Evolutionary conservation across 2,888 invertebrate species (phyloP).

Genomic region (Neoscelio sp.): DNA sequence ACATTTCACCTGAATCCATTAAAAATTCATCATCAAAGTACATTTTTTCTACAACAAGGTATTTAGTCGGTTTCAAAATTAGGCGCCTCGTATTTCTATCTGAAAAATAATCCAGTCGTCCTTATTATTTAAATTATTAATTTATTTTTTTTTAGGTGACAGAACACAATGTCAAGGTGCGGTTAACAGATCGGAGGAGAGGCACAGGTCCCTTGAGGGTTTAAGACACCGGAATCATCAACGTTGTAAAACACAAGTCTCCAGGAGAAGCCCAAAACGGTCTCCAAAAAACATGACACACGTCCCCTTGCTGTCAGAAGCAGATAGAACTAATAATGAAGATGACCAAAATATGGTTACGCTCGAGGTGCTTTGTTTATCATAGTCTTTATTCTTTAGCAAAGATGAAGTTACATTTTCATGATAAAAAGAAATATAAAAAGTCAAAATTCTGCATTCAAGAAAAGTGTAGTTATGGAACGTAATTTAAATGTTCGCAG

Average conservation of each 20-base stretch:
- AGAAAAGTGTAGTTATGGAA: not conserved
- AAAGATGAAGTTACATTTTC: no score
- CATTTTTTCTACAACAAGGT: no score
- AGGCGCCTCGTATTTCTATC: no score
- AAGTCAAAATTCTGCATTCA: no score
- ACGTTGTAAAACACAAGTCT: constrained; percentile 47
- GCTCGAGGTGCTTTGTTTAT: no score
- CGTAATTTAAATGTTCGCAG: constrained; percentile 75
- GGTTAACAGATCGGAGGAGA: constrained; percentile 68
- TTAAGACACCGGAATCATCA: constrained; percentile 68
- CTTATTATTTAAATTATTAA: constrained; percentile 14
- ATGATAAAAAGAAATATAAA: no score
- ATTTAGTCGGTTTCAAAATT: no score
- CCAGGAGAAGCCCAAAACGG: constrained; percentile 40
- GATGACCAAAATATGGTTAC: constrained; percentile 72
- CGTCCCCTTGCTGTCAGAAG: constrained; percentile 70
- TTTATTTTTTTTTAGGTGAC: constrained; percentile 67
- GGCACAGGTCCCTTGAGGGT: constrained; percentile 58
- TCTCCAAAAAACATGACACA: constrained; percentile 71
- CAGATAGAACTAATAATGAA: constrained; percentile 48
- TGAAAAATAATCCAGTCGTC: no score
- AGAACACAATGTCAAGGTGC: constrained; percentile 66
- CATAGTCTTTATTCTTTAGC: constrained; percentile 4
- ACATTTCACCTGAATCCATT: no score
- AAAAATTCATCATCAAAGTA: no score